Evolutionary conservation across 2,888 invertebrate species (phyloP), one percentile per base, ranked within the genome.

Genomic region (Apantesis nais): DNA sequence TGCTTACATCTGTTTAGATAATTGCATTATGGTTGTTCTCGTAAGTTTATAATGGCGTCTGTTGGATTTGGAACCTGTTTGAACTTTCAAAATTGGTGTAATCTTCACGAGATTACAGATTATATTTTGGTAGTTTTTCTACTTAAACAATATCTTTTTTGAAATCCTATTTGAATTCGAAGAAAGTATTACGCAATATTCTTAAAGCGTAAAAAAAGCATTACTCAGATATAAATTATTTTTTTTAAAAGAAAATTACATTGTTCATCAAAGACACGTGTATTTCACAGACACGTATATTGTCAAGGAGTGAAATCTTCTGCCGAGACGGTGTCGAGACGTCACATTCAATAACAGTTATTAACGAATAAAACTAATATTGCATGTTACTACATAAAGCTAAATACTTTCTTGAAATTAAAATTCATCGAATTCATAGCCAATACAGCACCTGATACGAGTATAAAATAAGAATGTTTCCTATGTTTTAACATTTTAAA

Each of bases 21-120:
- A 25, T 61, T 44, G 58, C n/a, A 63, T 64, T 55, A 68, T 61
- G 71, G 75, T 75, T 71, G 72, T 73, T 66, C n/a, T 41, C 1
- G 8, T 37, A 61, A 19, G 7, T 62, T 22, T 63, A 4, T 12
- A 63, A 63, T 29, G 41, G 41, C 39, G 19, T 41, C 39, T 29
- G 41, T 41, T 41, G 3, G 25, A 3, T 12, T 55, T 55, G n/a
- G 25, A 12, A 52, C 52, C 11, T 52, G 52, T 55, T 55, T 25
- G n/a, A 7, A 19, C 4, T 7, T 48, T 48, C 4, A 4, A 29
- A 29, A 25, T 16, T 58, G 29, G n/a, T 14, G 16, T 58, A 25
- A 1, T 7, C n/a, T 58, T 58, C 29, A 58, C 16, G 29, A 25
- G 14, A 58, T 25, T 14, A 55, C 55, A 12, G 2, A 25, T n/a